Conservation (phyloP, 2,888 invertebrate genomes). For the Nebria brevicollis region DNA sequence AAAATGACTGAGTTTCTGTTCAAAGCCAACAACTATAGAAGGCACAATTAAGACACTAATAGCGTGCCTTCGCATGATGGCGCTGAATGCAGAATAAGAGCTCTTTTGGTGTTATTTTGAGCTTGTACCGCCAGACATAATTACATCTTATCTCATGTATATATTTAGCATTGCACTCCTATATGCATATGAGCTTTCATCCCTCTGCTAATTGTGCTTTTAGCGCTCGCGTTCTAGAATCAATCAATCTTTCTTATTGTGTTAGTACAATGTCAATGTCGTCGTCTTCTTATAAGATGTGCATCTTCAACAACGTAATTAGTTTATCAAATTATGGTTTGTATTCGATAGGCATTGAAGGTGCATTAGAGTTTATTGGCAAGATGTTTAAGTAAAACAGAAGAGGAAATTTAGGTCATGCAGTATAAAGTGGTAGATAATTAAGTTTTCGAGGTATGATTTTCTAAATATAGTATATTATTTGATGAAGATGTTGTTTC, state of each 20-base stretch:
- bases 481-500: too few species aligned
- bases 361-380: background rate
- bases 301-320: background rate
- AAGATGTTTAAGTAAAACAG: too few species aligned
- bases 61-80: background rate
- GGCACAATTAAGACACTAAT: background rate
- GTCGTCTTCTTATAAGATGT: background rate
- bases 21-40: background rate
- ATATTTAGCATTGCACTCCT: constrained; percentile 27
- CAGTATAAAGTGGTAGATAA: too few species aligned
- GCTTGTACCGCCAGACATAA: background rate
- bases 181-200: background rate
- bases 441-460: too few species aligned
- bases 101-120: constrained; percentile 6
- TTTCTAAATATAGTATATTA: too few species aligned
- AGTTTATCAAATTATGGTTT: background rate
- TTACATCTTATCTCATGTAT: constrained; percentile 23
- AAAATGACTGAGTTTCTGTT: too few species aligned
- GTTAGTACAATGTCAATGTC: background rate
- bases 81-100: background rate
- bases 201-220: background rate
- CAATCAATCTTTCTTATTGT: background rate
- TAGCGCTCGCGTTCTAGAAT: background rate
- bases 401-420: too few species aligned
- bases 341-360: background rate